These are phyloP conservation scores for Rhodinocichla rosea DNA, from an alignment of 2,113 vertebrate genomes.

Conservation along the genomic window DNA sequence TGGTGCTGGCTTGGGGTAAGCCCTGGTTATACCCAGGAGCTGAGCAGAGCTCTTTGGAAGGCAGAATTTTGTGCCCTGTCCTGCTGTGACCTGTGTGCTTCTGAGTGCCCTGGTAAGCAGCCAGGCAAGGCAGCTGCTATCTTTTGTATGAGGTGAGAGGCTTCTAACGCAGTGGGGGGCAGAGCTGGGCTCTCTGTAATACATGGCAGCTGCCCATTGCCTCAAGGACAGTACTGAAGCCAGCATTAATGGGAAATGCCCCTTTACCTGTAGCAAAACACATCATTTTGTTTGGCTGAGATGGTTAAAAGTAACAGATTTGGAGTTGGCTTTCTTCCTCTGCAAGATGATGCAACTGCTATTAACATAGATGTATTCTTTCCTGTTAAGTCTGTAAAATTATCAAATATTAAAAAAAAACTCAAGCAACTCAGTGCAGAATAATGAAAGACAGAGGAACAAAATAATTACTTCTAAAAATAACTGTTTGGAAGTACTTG, in stretches of 20 bases:
- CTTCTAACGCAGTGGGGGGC: neutral
- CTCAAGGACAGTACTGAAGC: neutral
- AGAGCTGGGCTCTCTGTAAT: neutral
- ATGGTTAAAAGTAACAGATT: neutral
- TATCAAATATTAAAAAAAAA: neutral
- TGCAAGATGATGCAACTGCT: neutral
- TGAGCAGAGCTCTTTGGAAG: neutral
- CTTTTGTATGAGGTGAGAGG: neutral
- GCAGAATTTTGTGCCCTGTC: neutral
- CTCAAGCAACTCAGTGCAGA: neutral
- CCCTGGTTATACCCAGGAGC: neutral
- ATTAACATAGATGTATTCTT: neutral
- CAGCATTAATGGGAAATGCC: neutral
- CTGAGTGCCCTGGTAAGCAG: neutral
- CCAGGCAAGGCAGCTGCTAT: neutral
- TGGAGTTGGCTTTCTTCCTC: neutral
- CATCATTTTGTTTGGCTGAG: neutral
- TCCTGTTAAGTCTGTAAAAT: neutral
- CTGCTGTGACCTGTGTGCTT: neutral
- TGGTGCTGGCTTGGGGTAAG: neutral
- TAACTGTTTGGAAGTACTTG: neutral
- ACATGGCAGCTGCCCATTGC: neutral
- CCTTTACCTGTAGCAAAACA: neutral
- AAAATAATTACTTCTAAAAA: neutral
- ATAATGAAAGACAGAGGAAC: neutral